These are phyloP conservation scores for Caenorhabditis wallacei DNA, from an alignment of 2,888 invertebrate genomes.

Conservation along the genomic window DNA sequence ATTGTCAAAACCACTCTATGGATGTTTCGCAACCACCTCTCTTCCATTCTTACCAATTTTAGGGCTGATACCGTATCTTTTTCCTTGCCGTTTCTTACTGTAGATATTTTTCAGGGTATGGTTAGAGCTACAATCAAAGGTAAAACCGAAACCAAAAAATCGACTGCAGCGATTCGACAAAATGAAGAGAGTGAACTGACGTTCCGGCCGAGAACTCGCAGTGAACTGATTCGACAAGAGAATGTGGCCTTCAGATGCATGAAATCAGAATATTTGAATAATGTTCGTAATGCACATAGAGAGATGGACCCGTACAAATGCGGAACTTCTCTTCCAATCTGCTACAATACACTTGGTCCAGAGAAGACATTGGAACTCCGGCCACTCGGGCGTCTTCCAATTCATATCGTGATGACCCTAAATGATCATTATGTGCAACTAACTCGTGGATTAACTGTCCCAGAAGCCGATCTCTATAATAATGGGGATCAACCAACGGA, in stretches of 20 bases:
- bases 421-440: constrained; percentile 40
- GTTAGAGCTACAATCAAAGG: not conserved
- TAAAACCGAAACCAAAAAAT: constrained; percentile 10
- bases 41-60: constrained; percentile 12
- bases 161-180: not conserved
- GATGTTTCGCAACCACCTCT: constrained; percentile 51
- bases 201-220: constrained; percentile 1
- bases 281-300: constrained; percentile 16
- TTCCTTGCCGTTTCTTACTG: constrained; percentile 5
- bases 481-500: constrained; percentile 36
- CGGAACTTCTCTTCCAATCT: constrained; percentile 19
- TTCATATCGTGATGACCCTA: constrained; percentile 37
- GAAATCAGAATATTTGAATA: constrained; percentile 24
- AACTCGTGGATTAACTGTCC: constrained; percentile 28
- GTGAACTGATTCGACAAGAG: constrained; percentile 4
- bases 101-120: constrained; percentile 41
- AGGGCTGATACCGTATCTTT: not conserved
- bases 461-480: constrained; percentile 44
- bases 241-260: not conserved
- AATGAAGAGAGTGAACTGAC: too few species aligned
- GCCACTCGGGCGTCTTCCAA: constrained; percentile 43
- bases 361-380: constrained; percentile 4
- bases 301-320: not conserved
- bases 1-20: constrained; percentile 29
- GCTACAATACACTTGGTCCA: constrained; percentile 36